Conservation (phyloP, 2,113 vertebrate species). For the Barnardius zonarius region DNA sequence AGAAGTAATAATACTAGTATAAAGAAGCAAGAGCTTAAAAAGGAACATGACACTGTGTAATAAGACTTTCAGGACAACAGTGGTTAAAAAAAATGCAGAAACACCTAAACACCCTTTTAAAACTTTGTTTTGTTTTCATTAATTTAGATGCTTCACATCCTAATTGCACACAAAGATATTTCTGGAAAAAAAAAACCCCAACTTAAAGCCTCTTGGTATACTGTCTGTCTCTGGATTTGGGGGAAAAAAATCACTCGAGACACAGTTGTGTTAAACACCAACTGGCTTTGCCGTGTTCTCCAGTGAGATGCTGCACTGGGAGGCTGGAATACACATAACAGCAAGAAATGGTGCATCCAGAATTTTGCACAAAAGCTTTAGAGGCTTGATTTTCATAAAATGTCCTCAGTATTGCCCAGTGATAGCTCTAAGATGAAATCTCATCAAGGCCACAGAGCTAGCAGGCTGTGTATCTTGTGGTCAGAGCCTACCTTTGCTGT, state of each 20-base stretch:
- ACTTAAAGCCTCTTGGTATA: background rate
- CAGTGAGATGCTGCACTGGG: background rate
- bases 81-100: background rate
- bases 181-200: background rate
- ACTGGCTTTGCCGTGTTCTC: background rate
- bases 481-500: background rate
- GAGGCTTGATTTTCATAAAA: background rate
- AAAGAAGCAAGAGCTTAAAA: background rate
- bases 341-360: background rate
- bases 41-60: background rate
- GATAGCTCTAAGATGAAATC: background rate
- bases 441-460: background rate
- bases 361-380: background rate
- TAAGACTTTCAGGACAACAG: background rate
- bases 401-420: background rate
- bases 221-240: background rate
- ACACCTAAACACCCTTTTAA: fast-evolving
- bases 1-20: background rate
- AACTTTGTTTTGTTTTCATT: background rate
- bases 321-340: background rate
- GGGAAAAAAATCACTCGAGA: background rate
- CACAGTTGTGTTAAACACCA: background rate
- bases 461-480: background rate
- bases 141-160: background rate
- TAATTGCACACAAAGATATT: background rate